These are phyloP conservation scores for Parasteatoda lunata DNA, from an alignment of 2,888 invertebrate species.

Conservation along the genomic window DNA sequence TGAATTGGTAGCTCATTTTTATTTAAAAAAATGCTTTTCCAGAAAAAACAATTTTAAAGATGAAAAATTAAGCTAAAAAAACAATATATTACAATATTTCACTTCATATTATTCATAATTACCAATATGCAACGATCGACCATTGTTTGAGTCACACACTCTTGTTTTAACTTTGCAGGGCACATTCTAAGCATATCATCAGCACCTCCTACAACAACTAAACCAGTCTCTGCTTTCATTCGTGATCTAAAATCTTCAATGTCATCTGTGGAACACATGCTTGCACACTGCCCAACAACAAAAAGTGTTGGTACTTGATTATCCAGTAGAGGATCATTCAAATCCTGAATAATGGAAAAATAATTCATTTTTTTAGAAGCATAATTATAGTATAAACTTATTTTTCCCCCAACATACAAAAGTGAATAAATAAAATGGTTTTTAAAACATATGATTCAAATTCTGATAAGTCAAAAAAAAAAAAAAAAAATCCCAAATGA, in stretches of 20 bases:
- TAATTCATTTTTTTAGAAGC: neutral
- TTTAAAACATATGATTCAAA: too few relatives aligned
- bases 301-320: constrained; percentile 84
- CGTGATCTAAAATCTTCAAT: constrained; percentile 85
- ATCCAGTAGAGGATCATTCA: constrained; percentile 84
- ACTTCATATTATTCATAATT: too few relatives aligned
- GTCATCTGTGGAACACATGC: constrained; percentile 80
- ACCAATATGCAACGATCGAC: constrained; percentile 82
- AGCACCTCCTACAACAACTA: constrained; percentile 86
- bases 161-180: constrained; percentile 82
- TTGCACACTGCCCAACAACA: constrained; percentile 84
- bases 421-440: too few relatives aligned
- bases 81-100: too few relatives aligned
- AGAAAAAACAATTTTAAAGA: too few relatives aligned
- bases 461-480: too few relatives aligned
- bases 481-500: too few relatives aligned
- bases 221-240: constrained; percentile 84
- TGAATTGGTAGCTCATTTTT: too few relatives aligned
- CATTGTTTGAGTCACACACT: constrained; percentile 85
- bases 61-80: too few relatives aligned
- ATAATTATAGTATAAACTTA: neutral
- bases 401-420: too few relatives aligned
- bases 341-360: constrained; percentile 75
- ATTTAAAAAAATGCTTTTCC: too few relatives aligned
- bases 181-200: constrained; percentile 84